A percentile compares a stretch with the other conserved stretches of the same genome.
Evolutionary conservation across 2,113 vertebrate genomes (phyloP).

Genomic region (Labrus mixtus): DNA sequence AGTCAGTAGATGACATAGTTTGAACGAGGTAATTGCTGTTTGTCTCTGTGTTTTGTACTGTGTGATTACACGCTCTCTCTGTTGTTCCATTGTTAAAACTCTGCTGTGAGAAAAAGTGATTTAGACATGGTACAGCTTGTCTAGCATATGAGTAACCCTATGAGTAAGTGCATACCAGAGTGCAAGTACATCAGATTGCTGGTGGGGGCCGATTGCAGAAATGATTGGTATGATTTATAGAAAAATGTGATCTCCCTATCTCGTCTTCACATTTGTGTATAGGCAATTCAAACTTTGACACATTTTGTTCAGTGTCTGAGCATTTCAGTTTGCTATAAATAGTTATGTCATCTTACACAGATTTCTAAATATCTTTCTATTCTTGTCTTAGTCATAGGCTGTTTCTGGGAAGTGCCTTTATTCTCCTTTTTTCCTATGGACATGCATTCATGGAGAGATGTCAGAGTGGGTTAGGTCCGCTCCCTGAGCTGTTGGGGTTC

Average conservation of each 20-base stretch:
- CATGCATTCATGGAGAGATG: too few species aligned
- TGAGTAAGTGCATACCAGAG: slow-evolving; percentile 66
- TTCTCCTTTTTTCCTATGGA: too few species aligned
- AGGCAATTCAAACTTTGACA: not conserved
- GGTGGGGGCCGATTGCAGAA: slow-evolving; percentile 12
- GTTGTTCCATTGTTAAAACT: slow-evolving; percentile 69
- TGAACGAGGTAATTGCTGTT: slow-evolving; percentile 72
- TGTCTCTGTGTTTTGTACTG: slow-evolving; percentile 53
- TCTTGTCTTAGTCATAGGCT: not conserved
- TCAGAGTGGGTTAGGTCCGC: too few species aligned
- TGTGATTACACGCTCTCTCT: slow-evolving; percentile 64
- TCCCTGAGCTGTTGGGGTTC: too few species aligned
- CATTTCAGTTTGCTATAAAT: not conserved
- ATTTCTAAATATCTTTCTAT: not conserved
- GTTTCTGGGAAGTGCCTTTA: too few species aligned
- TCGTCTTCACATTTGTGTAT: not conserved
- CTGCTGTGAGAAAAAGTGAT: slow-evolving; percentile 70
- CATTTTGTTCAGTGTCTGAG: not conserved
- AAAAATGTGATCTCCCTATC: not conserved
- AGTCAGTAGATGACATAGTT: slow-evolving; percentile 53
- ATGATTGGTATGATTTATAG: not conserved
- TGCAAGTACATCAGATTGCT: slow-evolving; percentile 2
- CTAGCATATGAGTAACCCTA: slow-evolving; percentile 48
- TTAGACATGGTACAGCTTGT: slow-evolving; percentile 73
- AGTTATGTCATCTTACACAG: not conserved